A percentile compares a stretch with the other conserved stretches of the same genome.
phyloP scores from a whole-genome alignment of 2,888 invertebrate genomes.

The Zeuzera pyrina region DNA sequence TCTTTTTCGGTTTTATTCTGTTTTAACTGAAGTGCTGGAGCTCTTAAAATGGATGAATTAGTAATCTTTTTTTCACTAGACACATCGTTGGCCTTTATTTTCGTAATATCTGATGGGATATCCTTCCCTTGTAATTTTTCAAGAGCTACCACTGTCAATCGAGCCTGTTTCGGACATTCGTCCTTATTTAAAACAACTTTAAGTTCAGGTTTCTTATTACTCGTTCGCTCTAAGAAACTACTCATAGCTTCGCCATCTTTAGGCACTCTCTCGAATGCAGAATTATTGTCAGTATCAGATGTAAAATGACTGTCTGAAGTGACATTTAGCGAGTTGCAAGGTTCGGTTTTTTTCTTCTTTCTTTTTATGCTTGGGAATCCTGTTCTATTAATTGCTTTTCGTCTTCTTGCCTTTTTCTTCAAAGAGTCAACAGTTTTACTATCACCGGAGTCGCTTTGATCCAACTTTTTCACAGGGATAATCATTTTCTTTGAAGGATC shows the following conservation, averaged over 20 bases:
- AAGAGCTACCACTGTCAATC: slow-evolving; percentile 74
- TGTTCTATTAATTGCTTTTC: slow-evolving; percentile 87
- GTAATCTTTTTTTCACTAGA: slow-evolving; percentile 32
- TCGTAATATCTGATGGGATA: slow-evolving; percentile 9
- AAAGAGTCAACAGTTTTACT: slow-evolving; percentile 32
- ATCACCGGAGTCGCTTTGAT: slow-evolving; percentile 31
- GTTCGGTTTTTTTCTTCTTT: slow-evolving; percentile 81
- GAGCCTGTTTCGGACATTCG: slow-evolving; percentile 65
- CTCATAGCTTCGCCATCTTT: slow-evolving; percentile 78
- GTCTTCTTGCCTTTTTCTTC: slow-evolving; percentile 73
- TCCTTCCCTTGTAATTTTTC: slow-evolving; percentile 74
- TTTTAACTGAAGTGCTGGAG: slow-evolving; percentile 57
- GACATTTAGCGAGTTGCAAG: slow-evolving; percentile 25
- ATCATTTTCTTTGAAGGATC: slow-evolving; percentile 38
- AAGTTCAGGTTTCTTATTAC: slow-evolving; percentile 53
- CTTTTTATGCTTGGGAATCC: slow-evolving; percentile 89
- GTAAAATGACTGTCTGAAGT: slow-evolving; percentile 49
- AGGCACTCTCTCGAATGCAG: slow-evolving; percentile 78
- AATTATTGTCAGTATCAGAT: slow-evolving; percentile 56
- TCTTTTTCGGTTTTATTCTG: slow-evolving; percentile 55
- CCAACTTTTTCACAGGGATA: slow-evolving; percentile 36
- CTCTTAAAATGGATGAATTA: slow-evolving; percentile 50
- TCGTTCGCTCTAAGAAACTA: slow-evolving; percentile 76
- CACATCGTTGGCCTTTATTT: neutral
- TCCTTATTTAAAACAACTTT: slow-evolving; percentile 67